Conservation (phyloP, 2,113 vertebrate genomes). For the Illadopsis cleaveri region DNA sequence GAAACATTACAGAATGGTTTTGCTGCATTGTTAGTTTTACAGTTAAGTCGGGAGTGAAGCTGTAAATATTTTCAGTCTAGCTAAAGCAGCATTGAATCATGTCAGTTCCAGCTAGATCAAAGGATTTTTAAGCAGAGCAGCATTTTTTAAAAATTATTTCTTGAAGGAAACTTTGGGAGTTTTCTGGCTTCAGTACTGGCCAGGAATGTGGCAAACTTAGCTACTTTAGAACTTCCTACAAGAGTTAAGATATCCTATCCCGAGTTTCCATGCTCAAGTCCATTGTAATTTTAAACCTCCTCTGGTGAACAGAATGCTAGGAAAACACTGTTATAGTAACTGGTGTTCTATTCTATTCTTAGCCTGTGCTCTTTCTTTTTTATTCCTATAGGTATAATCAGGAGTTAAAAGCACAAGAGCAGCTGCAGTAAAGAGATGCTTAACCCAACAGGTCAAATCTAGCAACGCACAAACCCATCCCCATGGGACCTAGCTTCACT, state of each 20-base stretch:
- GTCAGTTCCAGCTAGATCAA: background rate
- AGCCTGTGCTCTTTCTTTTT: background rate
- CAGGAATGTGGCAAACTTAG: background rate
- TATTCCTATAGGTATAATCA: slow-evolving; percentile 77
- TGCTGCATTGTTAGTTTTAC: background rate
- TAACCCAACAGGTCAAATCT: slow-evolving; percentile 6
- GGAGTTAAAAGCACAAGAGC: slow-evolving; percentile 79
- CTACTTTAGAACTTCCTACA: background rate
- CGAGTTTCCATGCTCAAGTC: background rate
- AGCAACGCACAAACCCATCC: slow-evolving; percentile 39
- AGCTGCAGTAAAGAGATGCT: slow-evolving; percentile 29
- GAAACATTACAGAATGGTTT: background rate
- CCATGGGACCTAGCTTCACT: slow-evolving; percentile 63
- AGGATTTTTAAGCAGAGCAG: background rate
- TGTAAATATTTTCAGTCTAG: background rate
- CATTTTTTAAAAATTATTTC: background rate
- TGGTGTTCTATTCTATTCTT: background rate
- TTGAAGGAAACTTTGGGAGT: background rate
- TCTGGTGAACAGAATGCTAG: background rate
- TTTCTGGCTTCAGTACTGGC: background rate
- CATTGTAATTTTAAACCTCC: background rate
- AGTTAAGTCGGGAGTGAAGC: background rate
- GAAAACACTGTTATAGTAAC: background rate
- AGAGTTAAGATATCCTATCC: background rate
- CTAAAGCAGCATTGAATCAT: background rate